Conservation (phyloP, 2,888 invertebrate species). For the Drosophila helvetica region DNA sequence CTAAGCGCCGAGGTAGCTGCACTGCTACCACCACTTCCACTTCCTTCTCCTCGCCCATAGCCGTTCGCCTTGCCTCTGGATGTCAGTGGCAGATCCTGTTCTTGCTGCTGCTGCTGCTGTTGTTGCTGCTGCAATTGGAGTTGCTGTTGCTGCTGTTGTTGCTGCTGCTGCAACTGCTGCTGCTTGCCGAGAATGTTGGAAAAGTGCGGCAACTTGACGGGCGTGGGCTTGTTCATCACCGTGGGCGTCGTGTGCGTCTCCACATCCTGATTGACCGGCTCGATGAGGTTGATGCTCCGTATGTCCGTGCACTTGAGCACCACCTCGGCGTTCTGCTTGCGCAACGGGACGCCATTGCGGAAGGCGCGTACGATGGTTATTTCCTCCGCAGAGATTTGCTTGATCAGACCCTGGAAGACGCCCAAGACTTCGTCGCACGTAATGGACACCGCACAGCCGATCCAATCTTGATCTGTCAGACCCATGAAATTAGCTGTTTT, state of each 20-base stretch:
- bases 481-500: slow-evolving; percentile 58
- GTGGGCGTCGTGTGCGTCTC: slow-evolving; percentile 77
- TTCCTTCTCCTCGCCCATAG: slow-evolving; percentile 12
- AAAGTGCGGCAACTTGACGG: slow-evolving; percentile 83
- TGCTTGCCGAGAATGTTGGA: slow-evolving; percentile 73
- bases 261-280: slow-evolving; percentile 85
- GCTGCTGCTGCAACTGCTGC: slow-evolving; percentile 58
- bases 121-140: slow-evolving; percentile 32
- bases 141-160: slow-evolving; percentile 50
- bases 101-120: slow-evolving; percentile 32
- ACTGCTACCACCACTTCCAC: slow-evolving; percentile 4
- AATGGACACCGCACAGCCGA: slow-evolving; percentile 93
- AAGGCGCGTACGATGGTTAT: slow-evolving; percentile 92
- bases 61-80: slow-evolving; percentile 44
- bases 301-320: slow-evolving; percentile 86
- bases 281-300: slow-evolving; percentile 90
- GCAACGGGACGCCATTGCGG: slow-evolving; percentile 88
- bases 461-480: slow-evolving; percentile 79
- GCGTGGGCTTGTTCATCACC: slow-evolving; percentile 83
- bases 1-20: slow-evolving; percentile 65
- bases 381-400: slow-evolving; percentile 88
- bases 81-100: slow-evolving; percentile 47
- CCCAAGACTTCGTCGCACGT: slow-evolving; percentile 91
- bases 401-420: slow-evolving; percentile 90
- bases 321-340: slow-evolving; percentile 86